Evolutionary conservation across 2,888 invertebrate species (phyloP).

Genomic region (Eulithis prunata): DNA sequence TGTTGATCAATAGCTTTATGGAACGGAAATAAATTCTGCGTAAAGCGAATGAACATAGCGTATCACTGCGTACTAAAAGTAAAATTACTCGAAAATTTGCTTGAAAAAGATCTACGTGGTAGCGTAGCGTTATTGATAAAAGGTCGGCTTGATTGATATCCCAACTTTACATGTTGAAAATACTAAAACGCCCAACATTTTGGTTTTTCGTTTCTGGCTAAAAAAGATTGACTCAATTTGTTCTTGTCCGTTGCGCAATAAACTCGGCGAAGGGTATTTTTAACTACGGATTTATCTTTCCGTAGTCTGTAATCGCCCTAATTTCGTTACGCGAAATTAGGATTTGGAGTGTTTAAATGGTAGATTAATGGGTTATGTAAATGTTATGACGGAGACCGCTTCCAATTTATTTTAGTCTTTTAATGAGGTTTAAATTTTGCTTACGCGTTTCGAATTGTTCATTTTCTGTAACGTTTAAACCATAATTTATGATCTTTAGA

Average conservation of each 20-base stretch:
- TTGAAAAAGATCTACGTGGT: slow-evolving; percentile 67
- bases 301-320: slow-evolving; percentile 70
- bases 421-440: slow-evolving; percentile 42
- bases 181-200: slow-evolving; percentile 70
- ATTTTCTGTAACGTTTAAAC: slow-evolving; percentile 7
- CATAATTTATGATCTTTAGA: slow-evolving; percentile 5
- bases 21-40: slow-evolving; percentile 39
- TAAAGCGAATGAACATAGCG: slow-evolving; percentile 56
- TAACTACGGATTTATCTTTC: slow-evolving; percentile 77
- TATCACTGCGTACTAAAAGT: slow-evolving; percentile 63
- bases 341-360: slow-evolving; percentile 59
- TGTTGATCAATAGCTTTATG: slow-evolving; percentile 57
- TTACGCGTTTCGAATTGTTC: slow-evolving; percentile 28
- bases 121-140: slow-evolving; percentile 78
- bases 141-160: slow-evolving; percentile 81
- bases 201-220: slow-evolving; percentile 75
- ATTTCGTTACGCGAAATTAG: slow-evolving; percentile 67
- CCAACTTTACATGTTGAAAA: slow-evolving; percentile 81
- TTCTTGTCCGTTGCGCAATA: slow-evolving; percentile 81
- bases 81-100: slow-evolving; percentile 78
- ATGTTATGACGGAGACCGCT: slow-evolving; percentile 49
- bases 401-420: slow-evolving; percentile 40
- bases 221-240: slow-evolving; percentile 83
- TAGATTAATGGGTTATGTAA: slow-evolving; percentile 60
- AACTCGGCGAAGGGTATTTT: slow-evolving; percentile 75